Percentiles rank a stretch among this genome's conserved stretches.
Evolutionary conservation across 2,888 invertebrate species (phyloP).

Genomic region (Scrobipalpa atriplicella): DNA sequence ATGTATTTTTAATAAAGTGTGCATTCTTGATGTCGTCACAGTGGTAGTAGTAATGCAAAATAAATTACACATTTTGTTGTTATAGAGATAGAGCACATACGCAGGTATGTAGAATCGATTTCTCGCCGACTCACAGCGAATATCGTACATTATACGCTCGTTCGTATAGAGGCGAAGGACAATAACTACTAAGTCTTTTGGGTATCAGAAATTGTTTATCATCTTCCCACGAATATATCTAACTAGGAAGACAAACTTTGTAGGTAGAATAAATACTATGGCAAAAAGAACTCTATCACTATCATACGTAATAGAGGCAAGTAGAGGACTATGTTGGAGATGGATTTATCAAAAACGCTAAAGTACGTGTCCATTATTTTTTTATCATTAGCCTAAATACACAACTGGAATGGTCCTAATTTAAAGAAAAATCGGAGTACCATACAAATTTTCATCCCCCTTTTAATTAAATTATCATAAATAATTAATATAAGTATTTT

Average conservation of each 20-base stretch:
- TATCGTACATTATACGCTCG: conserved; percentile 3
- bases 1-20: background rate
- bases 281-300: too few relatives aligned
- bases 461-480: too few relatives aligned
- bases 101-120: conserved; percentile 18
- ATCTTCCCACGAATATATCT: background rate
- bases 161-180: conserved; percentile 10
- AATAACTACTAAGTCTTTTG: conserved; percentile 4
- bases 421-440: too few relatives aligned
- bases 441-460: too few relatives aligned
- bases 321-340: too few relatives aligned
- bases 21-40: background rate
- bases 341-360: too few relatives aligned
- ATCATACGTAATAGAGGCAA: too few relatives aligned
- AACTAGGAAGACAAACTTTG: background rate
- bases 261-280: too few relatives aligned
- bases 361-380: too few relatives aligned
- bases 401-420: too few relatives aligned
- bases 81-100: conserved; percentile 20
- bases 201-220: background rate
- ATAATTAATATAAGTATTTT: too few relatives aligned
- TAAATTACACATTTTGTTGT: conserved; percentile 9
- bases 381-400: too few relatives aligned
- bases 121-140: background rate
- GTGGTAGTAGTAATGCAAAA: background rate